phyloP scores from a whole-genome alignment of 2,888 invertebrate species.

The Orthosia incerta region DNA sequence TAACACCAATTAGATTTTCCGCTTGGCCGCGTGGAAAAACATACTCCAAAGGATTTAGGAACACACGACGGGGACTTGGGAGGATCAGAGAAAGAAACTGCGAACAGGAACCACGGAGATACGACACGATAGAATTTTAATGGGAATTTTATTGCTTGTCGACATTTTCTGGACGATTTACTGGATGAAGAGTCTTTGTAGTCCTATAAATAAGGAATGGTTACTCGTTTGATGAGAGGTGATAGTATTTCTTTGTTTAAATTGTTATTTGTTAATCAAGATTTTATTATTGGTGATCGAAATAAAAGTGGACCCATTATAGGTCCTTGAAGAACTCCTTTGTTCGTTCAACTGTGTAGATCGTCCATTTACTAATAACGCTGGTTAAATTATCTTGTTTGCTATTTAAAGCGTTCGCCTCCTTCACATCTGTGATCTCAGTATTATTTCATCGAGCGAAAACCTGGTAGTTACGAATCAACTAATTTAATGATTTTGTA shows the following conservation, averaged over 20 bases:
- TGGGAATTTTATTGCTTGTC: constrained; percentile 54
- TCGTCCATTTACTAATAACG: not conserved
- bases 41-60: constrained; percentile 71
- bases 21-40: constrained; percentile 80
- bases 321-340: constrained; percentile 9
- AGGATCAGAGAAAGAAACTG: constrained; percentile 65
- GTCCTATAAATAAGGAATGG: constrained; percentile 26
- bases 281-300: constrained; percentile 10
- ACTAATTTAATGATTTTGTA: constrained; percentile 44
- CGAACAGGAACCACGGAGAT: constrained; percentile 52
- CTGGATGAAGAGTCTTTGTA: constrained; percentile 33
- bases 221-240: constrained; percentile 26
- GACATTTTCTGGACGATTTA: constrained; percentile 46
- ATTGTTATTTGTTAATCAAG: constrained; percentile 27
- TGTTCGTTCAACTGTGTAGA: constrained; percentile 7
- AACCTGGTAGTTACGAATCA: constrained; percentile 7
- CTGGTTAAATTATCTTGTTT: constrained; percentile 8
- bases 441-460: constrained; percentile 3
- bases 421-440: not conserved
- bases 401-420: not conserved
- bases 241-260: constrained; percentile 10
- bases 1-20: constrained; percentile 83
- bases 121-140: constrained; percentile 62
- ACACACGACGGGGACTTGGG: constrained; percentile 67
- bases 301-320: constrained; percentile 21